These are phyloP conservation scores for Orthonychiurus folsomi DNA, from an alignment of 2,888 invertebrate species.

Conservation along the genomic window DNA sequence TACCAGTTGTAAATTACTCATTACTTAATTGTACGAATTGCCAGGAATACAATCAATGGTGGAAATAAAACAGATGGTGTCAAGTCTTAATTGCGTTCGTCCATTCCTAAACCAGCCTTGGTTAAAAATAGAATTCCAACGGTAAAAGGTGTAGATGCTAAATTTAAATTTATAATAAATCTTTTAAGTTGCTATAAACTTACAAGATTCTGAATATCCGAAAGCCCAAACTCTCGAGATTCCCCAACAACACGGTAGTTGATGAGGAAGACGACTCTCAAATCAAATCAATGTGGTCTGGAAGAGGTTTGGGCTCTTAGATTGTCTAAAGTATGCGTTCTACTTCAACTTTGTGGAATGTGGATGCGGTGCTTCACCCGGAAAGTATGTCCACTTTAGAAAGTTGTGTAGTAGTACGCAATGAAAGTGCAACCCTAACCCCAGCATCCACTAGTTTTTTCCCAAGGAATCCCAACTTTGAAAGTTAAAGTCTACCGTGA, in stretches of 20 bases:
- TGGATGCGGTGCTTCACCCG: background rate
- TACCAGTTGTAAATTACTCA: background rate
- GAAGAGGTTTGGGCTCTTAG: too few relatives aligned
- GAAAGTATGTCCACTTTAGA: background rate
- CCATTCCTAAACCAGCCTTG: too few relatives aligned
- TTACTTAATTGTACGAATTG: background rate
- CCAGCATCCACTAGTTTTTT: background rate
- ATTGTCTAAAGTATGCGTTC: background rate
- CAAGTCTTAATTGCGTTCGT: background rate
- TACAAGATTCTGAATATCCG: too few relatives aligned
- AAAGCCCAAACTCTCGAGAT: too few relatives aligned
- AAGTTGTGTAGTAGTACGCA: background rate
- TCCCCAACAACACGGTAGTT: too few relatives aligned
- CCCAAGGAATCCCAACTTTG: background rate
- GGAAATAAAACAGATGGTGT: background rate
- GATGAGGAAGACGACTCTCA: background rate
- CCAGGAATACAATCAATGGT: background rate
- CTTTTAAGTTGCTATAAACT: too few relatives aligned
- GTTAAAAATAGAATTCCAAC: too few relatives aligned
- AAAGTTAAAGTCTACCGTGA: constrained; percentile 10
- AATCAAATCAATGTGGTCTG: too few relatives aligned
- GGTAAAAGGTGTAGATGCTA: too few relatives aligned
- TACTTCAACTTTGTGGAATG: background rate
- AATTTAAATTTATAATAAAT: too few relatives aligned
- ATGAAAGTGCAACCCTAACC: background rate